Base-by-base conservation (phyloP, 2,888 invertebrate species). In the Drosophila kanekoi region DNA sequence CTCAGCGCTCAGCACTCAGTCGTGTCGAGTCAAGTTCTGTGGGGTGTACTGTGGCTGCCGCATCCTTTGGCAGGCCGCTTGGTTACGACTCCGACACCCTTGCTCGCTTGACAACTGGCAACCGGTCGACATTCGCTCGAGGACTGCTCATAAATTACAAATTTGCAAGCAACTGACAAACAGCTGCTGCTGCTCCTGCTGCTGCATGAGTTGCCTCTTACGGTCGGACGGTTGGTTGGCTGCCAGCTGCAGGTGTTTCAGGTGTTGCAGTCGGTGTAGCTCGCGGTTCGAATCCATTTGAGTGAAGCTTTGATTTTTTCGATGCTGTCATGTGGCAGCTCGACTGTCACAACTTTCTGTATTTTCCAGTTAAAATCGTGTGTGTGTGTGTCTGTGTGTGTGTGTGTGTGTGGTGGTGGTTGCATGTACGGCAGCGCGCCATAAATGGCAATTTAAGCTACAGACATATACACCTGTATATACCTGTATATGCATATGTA, bases 381-480 rank as follows among this genome's bases (percentile, higher is more conserved):
- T 9, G n/a, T 33, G 43, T 23, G 23, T 23, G 32, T 32, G n/a
- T n/a, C n/a, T n/a, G 51, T 33, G 16, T 9, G n/a, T 33, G 43
- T 23, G 23, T 23, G 32, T 32, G 51, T 18, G 18, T 18, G 5
- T 38, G 41, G 43, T 8, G 53, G 32, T 56, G 60, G 32, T 8
- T 38, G 49, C 16, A 35, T 61, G 45, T 38, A 35, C 8, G 20
- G 18, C 57, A 44, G 8, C 20, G 48, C 43, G 68, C 52, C 81
- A 75, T 81, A 84, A 81, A 70, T 81, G 87, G 68, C 81, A 87
- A 82, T 82, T 84, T 72, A 61, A 62, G 66, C 66, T 59, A 18
- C 40, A 57, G 40, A 33, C 53, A 49, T 1, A 33, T 10, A 33
- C 32, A 33, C 32, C 28, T 51, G 18, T n/a, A 35, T 13, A 32